These are phyloP conservation scores for Glandiceps talaboti DNA, from an alignment of 53 echinoderm and acorn worm genomes.

Conservation along the genomic window DNA sequence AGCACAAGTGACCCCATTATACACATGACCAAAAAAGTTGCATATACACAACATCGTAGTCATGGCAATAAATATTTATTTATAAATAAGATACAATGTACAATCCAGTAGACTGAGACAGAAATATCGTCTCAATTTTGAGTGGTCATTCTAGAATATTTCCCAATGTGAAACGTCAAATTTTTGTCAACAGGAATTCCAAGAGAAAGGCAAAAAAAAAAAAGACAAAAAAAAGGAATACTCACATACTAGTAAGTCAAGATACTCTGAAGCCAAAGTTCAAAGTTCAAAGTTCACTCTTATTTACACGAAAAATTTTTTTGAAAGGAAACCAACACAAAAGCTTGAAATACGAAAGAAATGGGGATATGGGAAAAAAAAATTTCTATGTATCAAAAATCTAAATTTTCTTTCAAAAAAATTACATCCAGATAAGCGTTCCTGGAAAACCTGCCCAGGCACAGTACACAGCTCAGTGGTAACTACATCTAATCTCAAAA, in stretches of 20 bases:
- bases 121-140: not conserved
- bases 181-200: no score
- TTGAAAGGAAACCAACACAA: not conserved
- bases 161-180: not conserved
- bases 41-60: no score
- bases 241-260: no score
- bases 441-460: not conserved
- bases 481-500: not conserved
- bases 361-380: no score
- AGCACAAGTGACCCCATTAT: no score
- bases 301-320: not conserved
- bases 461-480: not conserved
- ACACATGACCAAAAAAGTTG: no score
- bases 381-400: not conserved
- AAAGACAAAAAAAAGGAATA: no score
- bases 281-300: not conserved
- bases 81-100: not conserved
- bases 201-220: no score
- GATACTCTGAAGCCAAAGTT: no score
- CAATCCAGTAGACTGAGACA: not conserved
- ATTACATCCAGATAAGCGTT: not conserved
- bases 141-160: not conserved
- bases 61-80: not conserved
- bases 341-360: no score
- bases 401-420: not conserved